Evolutionary conservation across 1,140 invertebrate genomes (phyloP).

Genomic region (Amyelois transitella): DNA sequence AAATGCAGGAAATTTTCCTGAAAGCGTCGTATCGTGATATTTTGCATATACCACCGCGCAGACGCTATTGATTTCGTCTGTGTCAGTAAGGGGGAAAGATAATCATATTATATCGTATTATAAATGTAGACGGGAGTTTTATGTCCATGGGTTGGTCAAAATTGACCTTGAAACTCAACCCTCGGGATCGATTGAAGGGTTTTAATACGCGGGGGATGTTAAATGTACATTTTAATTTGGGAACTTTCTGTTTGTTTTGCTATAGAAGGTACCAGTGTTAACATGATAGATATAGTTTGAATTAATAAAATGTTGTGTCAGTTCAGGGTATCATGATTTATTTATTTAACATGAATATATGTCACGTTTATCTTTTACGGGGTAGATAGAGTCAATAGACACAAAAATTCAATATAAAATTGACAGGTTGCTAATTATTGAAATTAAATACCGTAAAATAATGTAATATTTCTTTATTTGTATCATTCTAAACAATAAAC

Average conservation of each 20-base stretch:
- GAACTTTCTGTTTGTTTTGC: not conserved
- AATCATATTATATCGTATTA: slow-evolving; percentile 71
- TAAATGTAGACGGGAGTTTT: slow-evolving; percentile 56
- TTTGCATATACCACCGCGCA: slow-evolving; percentile 51
- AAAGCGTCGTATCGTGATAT: slow-evolving; percentile 25
- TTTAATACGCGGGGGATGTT: slow-evolving; percentile 1
- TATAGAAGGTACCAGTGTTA: no score
- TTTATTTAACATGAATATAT: no score
- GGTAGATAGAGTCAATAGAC: no score
- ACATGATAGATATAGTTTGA: no score
- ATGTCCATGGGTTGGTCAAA: slow-evolving; percentile 20
- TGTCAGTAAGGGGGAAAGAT: slow-evolving; percentile 68
- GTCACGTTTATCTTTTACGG: no score
- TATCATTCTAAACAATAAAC: no score
- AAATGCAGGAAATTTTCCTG: slow-evolving; percentile 11
- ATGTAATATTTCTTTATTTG: no score
- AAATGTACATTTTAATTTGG: not conserved
- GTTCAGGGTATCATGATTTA: no score
- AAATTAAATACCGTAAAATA: no score
- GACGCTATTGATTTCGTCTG: slow-evolving; percentile 72
- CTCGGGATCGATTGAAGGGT: slow-evolving; percentile 11
- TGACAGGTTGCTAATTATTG: no score
- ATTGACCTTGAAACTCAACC: slow-evolving; percentile 52
- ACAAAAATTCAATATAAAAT: no score
- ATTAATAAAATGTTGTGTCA: no score